Percentiles rank a stretch among this genome's conserved stretches.
phyloP scores from a whole-genome alignment of 2,113 vertebrate species.

The Quiscalus mexicanus region DNA sequence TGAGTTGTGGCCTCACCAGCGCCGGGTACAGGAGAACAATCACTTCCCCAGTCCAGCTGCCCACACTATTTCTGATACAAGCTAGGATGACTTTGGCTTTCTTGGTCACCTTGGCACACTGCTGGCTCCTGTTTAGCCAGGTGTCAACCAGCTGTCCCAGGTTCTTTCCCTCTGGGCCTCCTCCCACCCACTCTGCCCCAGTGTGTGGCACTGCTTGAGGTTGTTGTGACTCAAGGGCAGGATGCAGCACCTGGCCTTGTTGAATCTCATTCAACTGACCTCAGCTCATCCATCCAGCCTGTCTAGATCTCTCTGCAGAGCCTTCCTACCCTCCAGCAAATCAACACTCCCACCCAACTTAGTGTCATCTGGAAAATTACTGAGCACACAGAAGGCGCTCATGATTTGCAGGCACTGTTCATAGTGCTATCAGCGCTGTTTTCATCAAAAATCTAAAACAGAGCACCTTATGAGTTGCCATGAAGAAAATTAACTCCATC shows the following conservation, averaged over 20 bases:
- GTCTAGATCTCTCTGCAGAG: neutral
- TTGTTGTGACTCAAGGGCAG: neutral
- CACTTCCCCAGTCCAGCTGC: neutral
- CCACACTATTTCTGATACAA: neutral
- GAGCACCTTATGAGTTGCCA: neutral
- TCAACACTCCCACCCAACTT: neutral
- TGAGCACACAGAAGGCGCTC: accelerated
- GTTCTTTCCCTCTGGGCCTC: neutral
- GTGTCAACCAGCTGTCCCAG: neutral
- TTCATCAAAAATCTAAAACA: neutral
- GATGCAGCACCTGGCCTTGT: neutral
- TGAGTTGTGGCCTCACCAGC: neutral
- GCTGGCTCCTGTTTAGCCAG: neutral
- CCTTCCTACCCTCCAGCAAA: neutral
- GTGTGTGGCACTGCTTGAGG: neutral
- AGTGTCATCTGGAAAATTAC: neutral
- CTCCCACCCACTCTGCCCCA: neutral
- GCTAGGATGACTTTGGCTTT: neutral
- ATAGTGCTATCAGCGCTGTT: neutral
- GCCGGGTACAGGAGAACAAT: accelerated
- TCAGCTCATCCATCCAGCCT: too few species aligned
- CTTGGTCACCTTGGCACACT: neutral
- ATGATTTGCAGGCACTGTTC: neutral
- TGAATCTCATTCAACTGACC: accelerated
- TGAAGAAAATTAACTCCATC: neutral